These are phyloP conservation scores for Temnothorax longispinosus DNA, from an alignment of 1,140 invertebrate species.

Conservation along the genomic window DNA sequence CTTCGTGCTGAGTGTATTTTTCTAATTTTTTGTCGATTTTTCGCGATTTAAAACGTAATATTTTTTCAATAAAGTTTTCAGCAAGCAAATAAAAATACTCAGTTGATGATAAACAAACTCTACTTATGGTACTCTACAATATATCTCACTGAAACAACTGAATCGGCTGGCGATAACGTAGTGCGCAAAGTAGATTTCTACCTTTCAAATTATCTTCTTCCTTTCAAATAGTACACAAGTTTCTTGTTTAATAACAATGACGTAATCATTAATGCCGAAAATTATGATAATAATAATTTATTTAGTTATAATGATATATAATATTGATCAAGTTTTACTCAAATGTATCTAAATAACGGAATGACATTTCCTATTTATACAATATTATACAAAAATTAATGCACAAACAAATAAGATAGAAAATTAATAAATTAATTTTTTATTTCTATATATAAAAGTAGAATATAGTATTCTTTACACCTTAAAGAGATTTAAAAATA, in stretches of 20 bases:
- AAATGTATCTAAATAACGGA: background rate
- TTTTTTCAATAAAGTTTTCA: too few species aligned
- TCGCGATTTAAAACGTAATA: too few species aligned
- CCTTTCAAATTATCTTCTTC: background rate
- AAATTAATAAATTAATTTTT: background rate
- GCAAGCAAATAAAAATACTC: background rate
- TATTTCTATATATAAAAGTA: background rate
- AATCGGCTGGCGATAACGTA: slow-evolving; percentile 20
- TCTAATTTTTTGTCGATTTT: too few species aligned
- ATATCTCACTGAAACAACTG: background rate
- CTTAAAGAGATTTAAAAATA: background rate
- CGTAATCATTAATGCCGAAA: background rate
- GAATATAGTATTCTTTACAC: background rate
- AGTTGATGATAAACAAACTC: background rate
- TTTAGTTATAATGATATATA: background rate
- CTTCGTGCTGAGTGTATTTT: too few species aligned
- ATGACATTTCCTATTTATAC: background rate
- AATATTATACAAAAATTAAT: background rate
- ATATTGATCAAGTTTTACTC: background rate
- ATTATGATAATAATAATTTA: slow-evolving; percentile 1
- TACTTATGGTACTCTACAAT: slow-evolving; percentile 1
- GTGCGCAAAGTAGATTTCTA: background rate
- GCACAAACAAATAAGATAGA: background rate
- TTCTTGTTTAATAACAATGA: background rate
- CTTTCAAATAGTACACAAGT: background rate